phyloP scores from a whole-genome alignment of 2,888 invertebrate genomes.

The Lasioglossum lativentre region DNA sequence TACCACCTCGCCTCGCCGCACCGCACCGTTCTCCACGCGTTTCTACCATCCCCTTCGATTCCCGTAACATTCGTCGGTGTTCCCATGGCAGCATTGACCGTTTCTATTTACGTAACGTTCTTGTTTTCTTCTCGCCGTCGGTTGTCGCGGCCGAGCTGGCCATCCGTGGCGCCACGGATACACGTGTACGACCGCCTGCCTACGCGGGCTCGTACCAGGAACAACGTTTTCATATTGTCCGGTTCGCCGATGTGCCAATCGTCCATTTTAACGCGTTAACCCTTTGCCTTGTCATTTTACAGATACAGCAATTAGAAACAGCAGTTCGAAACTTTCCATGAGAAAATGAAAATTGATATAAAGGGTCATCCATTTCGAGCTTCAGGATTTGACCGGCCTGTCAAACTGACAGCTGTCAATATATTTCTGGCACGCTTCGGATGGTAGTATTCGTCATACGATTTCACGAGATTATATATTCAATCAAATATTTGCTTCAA shows the following conservation, averaged over 20 bases:
- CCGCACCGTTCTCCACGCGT: constrained; percentile 22
- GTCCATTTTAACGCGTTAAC: neutral
- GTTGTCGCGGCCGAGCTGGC: neutral
- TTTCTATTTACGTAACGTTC: constrained; percentile 82
- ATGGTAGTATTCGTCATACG: no score
- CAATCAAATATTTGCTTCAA: no score
- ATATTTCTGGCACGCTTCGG: no score
- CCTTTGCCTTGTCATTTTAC: neutral
- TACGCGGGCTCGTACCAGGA: neutral
- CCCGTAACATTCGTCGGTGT: constrained; percentile 72
- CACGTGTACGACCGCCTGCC: neutral
- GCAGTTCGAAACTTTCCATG: no score
- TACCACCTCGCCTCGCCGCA: neutral
- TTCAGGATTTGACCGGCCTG: no score
- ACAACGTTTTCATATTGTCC: neutral
- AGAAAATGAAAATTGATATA: no score
- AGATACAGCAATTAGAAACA: neutral
- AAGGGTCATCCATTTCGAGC: no score
- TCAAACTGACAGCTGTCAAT: no score
- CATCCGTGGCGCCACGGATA: constrained; percentile 8
- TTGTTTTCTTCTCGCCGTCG: constrained; percentile 33
- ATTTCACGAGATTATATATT: no score
- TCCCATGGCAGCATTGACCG: constrained; percentile 84
- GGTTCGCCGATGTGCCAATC: neutral
- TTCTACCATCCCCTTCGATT: constrained; percentile 38